Conservation (phyloP, 2,888 invertebrate species). For the Apotomis betuletana region DNA sequence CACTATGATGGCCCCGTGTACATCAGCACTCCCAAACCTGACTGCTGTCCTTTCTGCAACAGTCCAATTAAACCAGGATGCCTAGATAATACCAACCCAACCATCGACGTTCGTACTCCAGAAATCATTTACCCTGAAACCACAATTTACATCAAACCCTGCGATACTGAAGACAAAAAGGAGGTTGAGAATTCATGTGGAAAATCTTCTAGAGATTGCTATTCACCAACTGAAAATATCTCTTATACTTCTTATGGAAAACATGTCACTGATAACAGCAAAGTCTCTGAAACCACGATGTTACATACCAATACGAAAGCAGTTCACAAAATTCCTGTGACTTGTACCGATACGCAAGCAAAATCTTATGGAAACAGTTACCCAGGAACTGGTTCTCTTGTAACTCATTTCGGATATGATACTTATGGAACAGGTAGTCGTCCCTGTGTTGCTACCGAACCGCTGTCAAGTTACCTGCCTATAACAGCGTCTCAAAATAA, state of each 20-base stretch:
- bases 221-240: not conserved
- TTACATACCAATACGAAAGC: slow-evolving; percentile 10
- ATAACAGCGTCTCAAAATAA: slow-evolving; percentile 47
- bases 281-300: not conserved
- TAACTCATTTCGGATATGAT: not conserved
- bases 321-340: slow-evolving; percentile 1
- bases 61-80: slow-evolving; percentile 4
- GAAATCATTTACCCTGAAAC: slow-evolving; percentile 19
- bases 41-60: slow-evolving; percentile 35
- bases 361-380: not conserved
- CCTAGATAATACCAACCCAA: not conserved
- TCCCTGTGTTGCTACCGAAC: slow-evolving; percentile 40
- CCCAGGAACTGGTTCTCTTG: slow-evolving; percentile 1
- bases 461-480: slow-evolving; percentile 45
- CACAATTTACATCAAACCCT: not conserved
- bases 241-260: not conserved
- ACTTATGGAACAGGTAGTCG: not conserved
- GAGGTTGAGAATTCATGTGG: not conserved
- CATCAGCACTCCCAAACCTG: slow-evolving; percentile 44
- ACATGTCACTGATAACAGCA: not conserved
- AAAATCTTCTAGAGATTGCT: too few relatives aligned
- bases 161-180: not conserved
- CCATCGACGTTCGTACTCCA: not conserved
- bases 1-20: slow-evolving; percentile 65
- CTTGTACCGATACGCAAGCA: not conserved